Base-by-base conservation (phyloP, 2,113 vertebrate genomes). In the Rhadina sibilatrix region DNA sequence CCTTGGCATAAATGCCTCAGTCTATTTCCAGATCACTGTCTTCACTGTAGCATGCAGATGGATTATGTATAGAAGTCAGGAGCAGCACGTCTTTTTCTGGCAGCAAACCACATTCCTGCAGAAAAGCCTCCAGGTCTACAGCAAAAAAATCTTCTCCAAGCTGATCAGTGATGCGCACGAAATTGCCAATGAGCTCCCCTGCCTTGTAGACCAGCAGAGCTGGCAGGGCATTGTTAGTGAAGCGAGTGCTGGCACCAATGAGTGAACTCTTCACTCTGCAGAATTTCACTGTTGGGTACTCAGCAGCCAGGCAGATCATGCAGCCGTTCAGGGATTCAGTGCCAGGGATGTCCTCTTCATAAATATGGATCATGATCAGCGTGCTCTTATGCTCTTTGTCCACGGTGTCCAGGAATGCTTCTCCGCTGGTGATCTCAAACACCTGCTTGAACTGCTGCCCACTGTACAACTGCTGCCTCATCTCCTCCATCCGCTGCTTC, bases 1-100 rank as follows among this genome's bases (percentile, higher is more conserved):
- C 74, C 40, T 12, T 4, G 20, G 38, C 5, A 2, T 14, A 19
- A n/a, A n/a, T 1, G 22, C 15, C 46, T 98, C 97, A 99, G 94
- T 99, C 99, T 97, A 99, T 99, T 76, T 99, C 99, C 78, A 99
- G 98, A 93, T 99, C 99, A 3, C 99, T 99, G 97, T 99, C 99
- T 35, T 99, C 99, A 31, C 98, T 99, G 80, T 97, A 98, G 96
- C 98, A 98, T 6, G 98, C 96, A 83, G 99, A 97, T 2, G 98
- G 98, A 3, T 98, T 98, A 69, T 93, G 98, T 80, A 99, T 95
- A 11, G 98, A 98, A 18, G 98, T 98, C 50, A 98, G 88, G 53
- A 98, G 93, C 47, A 98, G 59, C 0, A 98, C 65, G 61, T 98
- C 95, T 96, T 99, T 99, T 87, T 99, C 99, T 0, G 99, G 99